These are phyloP conservation scores for Struthio camelus DNA, from an alignment of 2,113 vertebrate species.

Conservation along the genomic window DNA sequence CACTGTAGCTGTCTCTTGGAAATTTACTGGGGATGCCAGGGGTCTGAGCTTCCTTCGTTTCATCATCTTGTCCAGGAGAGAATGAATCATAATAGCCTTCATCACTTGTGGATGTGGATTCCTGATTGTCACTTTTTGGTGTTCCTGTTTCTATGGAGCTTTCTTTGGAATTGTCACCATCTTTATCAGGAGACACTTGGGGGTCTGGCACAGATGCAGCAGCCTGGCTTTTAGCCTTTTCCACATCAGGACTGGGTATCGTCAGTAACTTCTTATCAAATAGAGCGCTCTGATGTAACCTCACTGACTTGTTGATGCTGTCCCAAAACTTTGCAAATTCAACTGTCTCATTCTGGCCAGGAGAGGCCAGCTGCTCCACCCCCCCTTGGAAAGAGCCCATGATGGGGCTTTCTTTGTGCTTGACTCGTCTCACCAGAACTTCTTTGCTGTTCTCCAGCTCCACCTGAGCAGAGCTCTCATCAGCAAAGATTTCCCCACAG, in stretches of 20 bases:
- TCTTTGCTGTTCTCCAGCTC: constrained; percentile 70
- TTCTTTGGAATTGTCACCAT: constrained; percentile 70
- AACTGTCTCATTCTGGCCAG: constrained; percentile 73
- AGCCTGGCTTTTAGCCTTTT: background rate
- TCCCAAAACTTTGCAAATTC: constrained; percentile 84
- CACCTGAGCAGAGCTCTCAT: constrained; percentile 78
- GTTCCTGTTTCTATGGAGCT: constrained; percentile 76
- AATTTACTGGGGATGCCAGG: constrained; percentile 67
- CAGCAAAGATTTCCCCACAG: constrained; percentile 90
- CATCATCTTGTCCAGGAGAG: constrained; percentile 82
- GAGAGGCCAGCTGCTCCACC: constrained; percentile 79
- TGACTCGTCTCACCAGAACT: constrained; percentile 29
- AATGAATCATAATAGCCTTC: constrained; percentile 88
- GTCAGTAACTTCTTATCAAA: constrained; percentile 57
- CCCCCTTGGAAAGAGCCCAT: constrained; percentile 77
- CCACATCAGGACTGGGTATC: background rate
- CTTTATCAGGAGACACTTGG: constrained; percentile 50
- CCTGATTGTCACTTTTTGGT: constrained; percentile 84
- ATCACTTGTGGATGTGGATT: constrained; percentile 84
- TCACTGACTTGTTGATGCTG: constrained; percentile 74
- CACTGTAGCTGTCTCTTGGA: constrained; percentile 85
- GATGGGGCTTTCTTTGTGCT: constrained; percentile 59
- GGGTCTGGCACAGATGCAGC: background rate
- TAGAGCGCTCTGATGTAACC: constrained; percentile 69
- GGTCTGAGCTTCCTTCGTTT: constrained; percentile 68